These are phyloP conservation scores for Sylvilagus bachmani DNA, from an alignment of 2,113 vertebrate species.

Conservation along the genomic window DNA sequence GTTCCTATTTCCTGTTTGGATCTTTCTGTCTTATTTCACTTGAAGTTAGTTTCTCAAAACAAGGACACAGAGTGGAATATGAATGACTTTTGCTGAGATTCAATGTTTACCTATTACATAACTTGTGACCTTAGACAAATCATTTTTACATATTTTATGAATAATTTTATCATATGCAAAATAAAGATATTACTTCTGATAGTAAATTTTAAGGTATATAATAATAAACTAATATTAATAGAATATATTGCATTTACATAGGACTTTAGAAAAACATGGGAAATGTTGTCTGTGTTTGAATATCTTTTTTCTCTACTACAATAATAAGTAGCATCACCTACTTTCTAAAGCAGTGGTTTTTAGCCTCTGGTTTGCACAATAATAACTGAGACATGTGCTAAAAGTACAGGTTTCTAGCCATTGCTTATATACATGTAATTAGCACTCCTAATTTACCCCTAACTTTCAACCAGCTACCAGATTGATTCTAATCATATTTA, in stretches of 20 bases:
- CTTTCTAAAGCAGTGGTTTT: background rate
- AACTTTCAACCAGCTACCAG: background rate
- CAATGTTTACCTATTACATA: background rate
- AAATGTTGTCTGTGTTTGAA: background rate
- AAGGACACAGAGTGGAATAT: background rate
- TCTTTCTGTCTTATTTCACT: background rate
- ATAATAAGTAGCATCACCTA: background rate
- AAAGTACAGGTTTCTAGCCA: background rate
- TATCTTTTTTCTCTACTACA: background rate
- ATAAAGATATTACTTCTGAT: background rate
- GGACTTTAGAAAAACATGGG: background rate
- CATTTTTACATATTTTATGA: background rate
- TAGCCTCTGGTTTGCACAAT: background rate
- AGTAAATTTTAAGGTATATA: background rate
- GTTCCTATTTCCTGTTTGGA: background rate
- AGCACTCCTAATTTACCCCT: background rate
- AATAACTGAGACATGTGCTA: fast-evolving
- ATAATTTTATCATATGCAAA: background rate
- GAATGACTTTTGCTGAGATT: background rate
- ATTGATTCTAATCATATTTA: background rate
- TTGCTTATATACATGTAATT: background rate
- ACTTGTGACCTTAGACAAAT: background rate
- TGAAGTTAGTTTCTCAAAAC: background rate
- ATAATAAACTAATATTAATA: background rate
- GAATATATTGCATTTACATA: background rate